Evolutionary conservation across 2,113 vertebrate genomes (phyloP), one percentile per base, ranked within the genome.

Genomic region (Numida meleagris): DNA sequence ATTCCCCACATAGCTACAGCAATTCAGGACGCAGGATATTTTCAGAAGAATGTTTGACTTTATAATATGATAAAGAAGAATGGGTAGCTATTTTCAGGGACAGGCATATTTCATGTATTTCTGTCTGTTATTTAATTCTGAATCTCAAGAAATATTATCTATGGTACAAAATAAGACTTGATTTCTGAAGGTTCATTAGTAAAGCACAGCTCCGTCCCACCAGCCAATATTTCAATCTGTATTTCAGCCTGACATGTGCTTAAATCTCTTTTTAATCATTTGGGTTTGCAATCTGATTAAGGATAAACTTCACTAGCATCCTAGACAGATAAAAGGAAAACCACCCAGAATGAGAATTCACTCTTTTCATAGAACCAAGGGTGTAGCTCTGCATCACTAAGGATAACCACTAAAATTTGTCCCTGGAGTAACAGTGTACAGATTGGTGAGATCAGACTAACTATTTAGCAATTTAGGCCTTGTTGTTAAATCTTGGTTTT

Each of bases 11-110:
- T 24, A 74, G 50, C 71, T 61, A 31, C 34, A 76, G 59, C 75
- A 92, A 36, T 59, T 93, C 59, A 82, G 87, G 91, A 57, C 0
- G 1, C 51, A 63, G 67, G 66, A 43, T 65, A 67, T 90, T 88
- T 95, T 91, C 86, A 89, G 63, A 75, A 90, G 23, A 20, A 18
- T 88, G 86, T 86, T 95, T 92, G 86, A 74, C 66, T 96, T 89
- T 61, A 72, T 63, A 67, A 92, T 57, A 86, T 14, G 65, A 89
- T 86, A 53, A 88, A 95, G 93, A 95, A 88, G 85, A 95, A 96
- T 81, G 83, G 46, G 79, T 61, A 57, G 74, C 88, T 94, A 92
- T 96, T 96, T 95, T 94, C 88, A 95, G 94, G 77, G 67, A 70
- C 61, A 63, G 74, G 57, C 70, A 38, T 63, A 19, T 38, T 96